Conservation (phyloP, 2,797 vertebrate species). For the Ateles fusciceps region DNA sequence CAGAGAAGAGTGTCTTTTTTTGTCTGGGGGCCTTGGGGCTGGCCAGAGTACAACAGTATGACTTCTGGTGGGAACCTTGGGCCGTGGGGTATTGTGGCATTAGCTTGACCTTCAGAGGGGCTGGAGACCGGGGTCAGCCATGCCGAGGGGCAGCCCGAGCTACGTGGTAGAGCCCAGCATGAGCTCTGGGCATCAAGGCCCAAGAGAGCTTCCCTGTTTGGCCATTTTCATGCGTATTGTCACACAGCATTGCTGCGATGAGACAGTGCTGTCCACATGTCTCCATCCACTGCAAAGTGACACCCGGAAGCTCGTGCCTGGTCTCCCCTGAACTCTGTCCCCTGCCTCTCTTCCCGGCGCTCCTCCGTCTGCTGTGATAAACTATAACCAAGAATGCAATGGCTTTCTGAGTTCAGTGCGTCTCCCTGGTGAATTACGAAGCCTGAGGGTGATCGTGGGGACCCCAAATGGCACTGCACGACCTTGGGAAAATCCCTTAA, state of each 20-base stretch:
- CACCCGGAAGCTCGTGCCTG: fast-evolving
- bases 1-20: background rate
- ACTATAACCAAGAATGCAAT: fast-evolving
- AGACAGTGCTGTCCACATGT: fast-evolving
- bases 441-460: background rate
- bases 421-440: background rate
- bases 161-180: fast-evolving
- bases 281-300: too few relatives aligned
- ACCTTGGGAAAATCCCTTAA: background rate
- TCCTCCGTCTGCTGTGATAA: background rate
- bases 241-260: background rate
- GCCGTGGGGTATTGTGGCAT: fast-evolving
- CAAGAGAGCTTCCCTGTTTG: fast-evolving
- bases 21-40: background rate
- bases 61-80: background rate
- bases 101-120: background rate
- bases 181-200: background rate
- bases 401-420: background rate
- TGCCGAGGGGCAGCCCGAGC: background rate
- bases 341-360: fast-evolving
- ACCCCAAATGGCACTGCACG: fast-evolving
- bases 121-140: fast-evolving
- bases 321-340: background rate
- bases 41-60: background rate
- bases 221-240: fast-evolving